Conservation (phyloP, 2,888 invertebrate species). For the Hyposoter dolosus region DNA sequence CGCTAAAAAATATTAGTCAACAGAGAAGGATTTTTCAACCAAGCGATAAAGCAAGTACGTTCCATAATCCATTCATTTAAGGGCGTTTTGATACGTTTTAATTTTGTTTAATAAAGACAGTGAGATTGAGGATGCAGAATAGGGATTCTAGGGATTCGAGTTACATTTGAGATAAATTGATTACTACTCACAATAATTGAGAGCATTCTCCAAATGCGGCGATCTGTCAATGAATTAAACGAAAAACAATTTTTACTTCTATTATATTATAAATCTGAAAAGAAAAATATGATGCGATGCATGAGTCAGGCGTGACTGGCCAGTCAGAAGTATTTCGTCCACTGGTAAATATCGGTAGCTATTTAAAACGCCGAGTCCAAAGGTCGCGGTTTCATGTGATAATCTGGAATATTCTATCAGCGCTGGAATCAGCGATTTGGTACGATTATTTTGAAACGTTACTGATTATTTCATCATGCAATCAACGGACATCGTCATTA, state of each 20-base stretch:
- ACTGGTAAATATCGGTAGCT: background rate
- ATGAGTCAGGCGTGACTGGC: background rate
- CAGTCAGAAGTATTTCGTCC: constrained; percentile 33
- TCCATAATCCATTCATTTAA: background rate
- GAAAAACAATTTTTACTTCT: background rate
- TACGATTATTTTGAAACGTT: background rate
- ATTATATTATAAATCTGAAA: background rate
- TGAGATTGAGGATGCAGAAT: background rate
- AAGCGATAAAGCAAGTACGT: constrained; percentile 39
- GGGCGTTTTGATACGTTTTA: background rate
- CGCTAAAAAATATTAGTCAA: constrained; percentile 11
- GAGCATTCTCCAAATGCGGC: background rate
- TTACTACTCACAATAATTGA: background rate
- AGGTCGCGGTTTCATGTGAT: constrained; percentile 41
- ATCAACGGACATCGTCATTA: background rate
- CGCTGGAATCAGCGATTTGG: background rate
- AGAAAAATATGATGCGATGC: background rate
- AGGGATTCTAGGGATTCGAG: background rate
- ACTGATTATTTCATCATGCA: background rate
- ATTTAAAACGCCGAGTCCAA: constrained; percentile 36
- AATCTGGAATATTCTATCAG: constrained; percentile 12
- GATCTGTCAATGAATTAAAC: background rate
- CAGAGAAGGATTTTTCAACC: background rate
- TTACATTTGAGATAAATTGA: background rate
- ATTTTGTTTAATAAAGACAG: background rate